These are phyloP conservation scores for Spicauda simplicius DNA, from an alignment of 2,888 invertebrate species.

Conservation along the genomic window DNA sequence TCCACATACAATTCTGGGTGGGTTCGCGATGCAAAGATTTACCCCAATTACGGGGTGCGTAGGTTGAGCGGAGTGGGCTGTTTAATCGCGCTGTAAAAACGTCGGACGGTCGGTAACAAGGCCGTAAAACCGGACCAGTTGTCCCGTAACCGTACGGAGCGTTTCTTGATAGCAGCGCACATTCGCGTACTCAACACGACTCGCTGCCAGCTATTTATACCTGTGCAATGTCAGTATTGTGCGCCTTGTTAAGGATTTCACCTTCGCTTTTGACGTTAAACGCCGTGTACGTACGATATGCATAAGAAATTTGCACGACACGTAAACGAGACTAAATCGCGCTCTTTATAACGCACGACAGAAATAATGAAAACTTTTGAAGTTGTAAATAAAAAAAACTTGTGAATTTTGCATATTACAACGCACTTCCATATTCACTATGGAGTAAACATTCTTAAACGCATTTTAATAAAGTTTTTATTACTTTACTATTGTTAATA, in stretches of 20 bases:
- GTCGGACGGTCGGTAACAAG: constrained; percentile 72
- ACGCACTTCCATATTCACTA: neutral
- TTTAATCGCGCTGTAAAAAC: constrained; percentile 79
- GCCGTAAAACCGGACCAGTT: constrained; percentile 63
- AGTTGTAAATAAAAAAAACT: neutral
- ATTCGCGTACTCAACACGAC: constrained; percentile 4
- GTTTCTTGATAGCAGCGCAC: constrained; percentile 51
- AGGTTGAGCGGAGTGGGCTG: constrained; percentile 62
- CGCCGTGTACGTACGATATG: constrained; percentile 11
- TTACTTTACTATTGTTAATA: no score
- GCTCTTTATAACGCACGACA: neutral
- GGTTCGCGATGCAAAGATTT: constrained; percentile 70
- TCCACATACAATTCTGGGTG: constrained; percentile 39
- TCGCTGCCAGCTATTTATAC: constrained; percentile 7
- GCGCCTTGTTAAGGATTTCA: constrained; percentile 31
- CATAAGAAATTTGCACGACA: constrained; percentile 3
- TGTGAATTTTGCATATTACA: neutral
- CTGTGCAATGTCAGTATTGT: constrained; percentile 20
- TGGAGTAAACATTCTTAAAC: no score
- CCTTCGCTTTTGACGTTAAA: constrained; percentile 24
- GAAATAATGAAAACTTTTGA: neutral
- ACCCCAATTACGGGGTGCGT: constrained; percentile 72
- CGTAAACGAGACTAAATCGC: neutral
- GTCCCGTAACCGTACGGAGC: constrained; percentile 57
- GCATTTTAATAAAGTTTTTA: no score